Base-by-base conservation (phyloP, 2,888 invertebrate genomes). In the Bugula neritina region DNA sequence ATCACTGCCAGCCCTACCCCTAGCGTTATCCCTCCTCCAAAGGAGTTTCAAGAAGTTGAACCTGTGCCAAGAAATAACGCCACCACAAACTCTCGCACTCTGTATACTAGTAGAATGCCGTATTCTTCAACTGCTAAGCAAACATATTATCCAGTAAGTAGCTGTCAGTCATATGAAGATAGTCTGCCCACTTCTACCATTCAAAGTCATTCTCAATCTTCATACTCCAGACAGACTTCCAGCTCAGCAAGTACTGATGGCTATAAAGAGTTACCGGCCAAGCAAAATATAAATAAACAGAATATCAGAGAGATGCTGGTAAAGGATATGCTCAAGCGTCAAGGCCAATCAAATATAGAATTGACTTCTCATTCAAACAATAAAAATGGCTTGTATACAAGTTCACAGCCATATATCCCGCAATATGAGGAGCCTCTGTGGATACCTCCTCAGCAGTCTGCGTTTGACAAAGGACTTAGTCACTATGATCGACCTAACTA, bases 401-500 rank as follows among this genome's bases (percentile, higher is more conserved):
- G 5, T 34, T 5, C 31, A 3, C 63, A 27, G 5, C 31, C 63
- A 5, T 63, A 63, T 34, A 27, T 27, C 13, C 25, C 21, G 21
- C 25, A 63, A 10, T 63, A 31, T 34, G 63, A 63, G 21, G 63
- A 63, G 63, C 63, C 63, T 5, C 31, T 63, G 31, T 63, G 63
- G 63, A 63, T 31, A 25, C 63, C 63, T 31, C 63, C 63, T 29
- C 63, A 63, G n/a, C 63, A 34, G 63, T 29, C 63, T 10, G 27
- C 63, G 17, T 63, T 31, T 63, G 63, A 63, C n/a, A 27, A 31
- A 31, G 63, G 63, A 27, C 34, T 63, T 10, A 63, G 63, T 63
- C 63, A 63, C 34, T 63, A 63, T 31, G 63, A 63, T 63, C 27
- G 27, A 63, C 63, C 63, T 10, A 63, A 63, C 34, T 63, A 63